These are phyloP conservation scores for Sphecodes monilicornis DNA, from an alignment of 2,888 invertebrate species.

Conservation along the genomic window DNA sequence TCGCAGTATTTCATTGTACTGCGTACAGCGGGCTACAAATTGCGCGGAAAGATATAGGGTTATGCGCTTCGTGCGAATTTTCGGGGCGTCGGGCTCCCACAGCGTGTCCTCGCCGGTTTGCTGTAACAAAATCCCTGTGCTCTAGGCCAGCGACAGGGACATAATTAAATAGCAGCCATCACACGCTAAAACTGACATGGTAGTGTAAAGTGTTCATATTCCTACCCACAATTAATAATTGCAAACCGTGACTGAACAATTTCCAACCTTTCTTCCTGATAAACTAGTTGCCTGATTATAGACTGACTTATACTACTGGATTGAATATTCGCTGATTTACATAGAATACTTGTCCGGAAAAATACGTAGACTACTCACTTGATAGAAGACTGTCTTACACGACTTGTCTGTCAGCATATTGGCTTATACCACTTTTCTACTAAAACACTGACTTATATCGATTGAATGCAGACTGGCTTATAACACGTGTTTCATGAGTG, in stretches of 20 bases:
- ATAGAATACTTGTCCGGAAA: too few relatives aligned
- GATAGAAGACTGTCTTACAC: too few relatives aligned
- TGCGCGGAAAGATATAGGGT: constrained; percentile 18
- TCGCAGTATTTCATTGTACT: constrained; percentile 36
- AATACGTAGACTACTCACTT: background rate
- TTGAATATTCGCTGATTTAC: background rate
- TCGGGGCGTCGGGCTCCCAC: constrained; percentile 7
- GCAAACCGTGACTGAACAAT: too few relatives aligned
- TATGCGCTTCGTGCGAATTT: constrained; percentile 10
- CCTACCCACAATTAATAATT: background rate
- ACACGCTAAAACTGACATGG: background rate
- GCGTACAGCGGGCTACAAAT: constrained; percentile 20
- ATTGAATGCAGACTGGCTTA: too few relatives aligned
- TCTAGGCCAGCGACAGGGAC: background rate
- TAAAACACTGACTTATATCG: too few relatives aligned
- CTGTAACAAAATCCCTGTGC: background rate
- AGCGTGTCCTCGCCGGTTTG: background rate
- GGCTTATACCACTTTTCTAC: too few relatives aligned
- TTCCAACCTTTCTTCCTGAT: background rate
- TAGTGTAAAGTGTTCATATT: background rate
- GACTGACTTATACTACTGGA: background rate
- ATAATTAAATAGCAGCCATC: background rate
- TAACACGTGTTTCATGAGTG: too few relatives aligned
- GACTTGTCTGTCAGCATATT: too few relatives aligned
- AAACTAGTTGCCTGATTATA: background rate